Conservation (phyloP, 2,888 invertebrate species). For the Tinea trinotella region DNA sequence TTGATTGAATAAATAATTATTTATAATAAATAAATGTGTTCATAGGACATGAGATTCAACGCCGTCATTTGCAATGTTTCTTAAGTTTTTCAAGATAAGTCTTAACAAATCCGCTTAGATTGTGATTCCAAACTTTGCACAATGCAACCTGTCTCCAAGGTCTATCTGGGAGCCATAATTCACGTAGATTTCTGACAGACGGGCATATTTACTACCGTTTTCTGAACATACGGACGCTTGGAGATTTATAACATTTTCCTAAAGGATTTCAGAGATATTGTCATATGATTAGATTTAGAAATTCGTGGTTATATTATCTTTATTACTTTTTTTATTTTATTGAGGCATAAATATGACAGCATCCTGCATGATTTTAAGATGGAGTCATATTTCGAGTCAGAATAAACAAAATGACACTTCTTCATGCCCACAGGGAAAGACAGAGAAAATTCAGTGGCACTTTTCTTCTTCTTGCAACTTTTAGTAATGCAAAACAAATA, state of each 20-base stretch:
- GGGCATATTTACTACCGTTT: constrained; percentile 15
- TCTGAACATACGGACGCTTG: constrained; percentile 12
- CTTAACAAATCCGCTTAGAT: constrained; percentile 8
- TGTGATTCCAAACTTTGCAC: constrained; percentile 11
- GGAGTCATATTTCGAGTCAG: no score
- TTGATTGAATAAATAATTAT: no score
- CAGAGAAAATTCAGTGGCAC: neutral
- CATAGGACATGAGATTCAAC: no score
- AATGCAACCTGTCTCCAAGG: constrained; percentile 16
- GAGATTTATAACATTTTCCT: constrained; percentile 14
- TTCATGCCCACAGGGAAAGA: neutral
- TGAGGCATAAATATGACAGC: no score
- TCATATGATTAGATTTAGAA: neutral
- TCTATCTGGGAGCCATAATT: constrained; percentile 14
- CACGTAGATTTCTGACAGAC: constrained; percentile 13
- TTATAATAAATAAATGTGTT: no score
- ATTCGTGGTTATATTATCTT: no score
- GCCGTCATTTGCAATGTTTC: no score
- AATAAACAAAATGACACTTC: neutral
- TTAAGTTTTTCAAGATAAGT: neutral
- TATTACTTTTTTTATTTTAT: neutral
- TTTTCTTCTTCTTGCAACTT: no score
- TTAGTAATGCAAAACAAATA: no score
- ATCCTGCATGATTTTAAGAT: no score
- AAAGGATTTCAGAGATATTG: neutral